Base-by-base conservation (phyloP, 2,888 invertebrate species). In the Phortica okadai region DNA sequence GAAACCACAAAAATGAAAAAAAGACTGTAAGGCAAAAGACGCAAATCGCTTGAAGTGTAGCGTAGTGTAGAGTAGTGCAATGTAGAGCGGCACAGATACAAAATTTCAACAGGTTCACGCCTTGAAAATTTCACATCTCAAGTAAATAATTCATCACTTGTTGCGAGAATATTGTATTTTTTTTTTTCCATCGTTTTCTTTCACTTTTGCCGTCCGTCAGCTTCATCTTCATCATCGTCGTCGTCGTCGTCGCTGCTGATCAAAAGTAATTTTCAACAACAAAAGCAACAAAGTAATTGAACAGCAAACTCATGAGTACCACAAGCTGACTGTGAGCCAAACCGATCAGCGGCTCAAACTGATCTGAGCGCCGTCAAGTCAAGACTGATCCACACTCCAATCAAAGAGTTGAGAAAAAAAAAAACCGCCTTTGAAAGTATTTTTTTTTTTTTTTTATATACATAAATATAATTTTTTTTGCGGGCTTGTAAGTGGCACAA, bases 81-180 rank as follows among this genome's bases (percentile, higher is more conserved):
- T 59, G 25, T 16, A 5, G n/a, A 59, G 59, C 16, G 59, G n/a
- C 16, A n/a, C 59, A 59, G 59, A 10, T 8, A 59, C 8, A 25
- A 25, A 54, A 70, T 70, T 70, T 70, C 70, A 70, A 70, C 70
- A 70, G 70, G 70, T 70, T 70, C 54, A 70, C 70, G 70, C 70
- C 70, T 70, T 41, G 54, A 70, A 70, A 54, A 11, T 50, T 42
- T 67, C 50, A 8, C 14, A 11, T 11, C 50, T 50, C 50, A 11
- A 14, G 50, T 50, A 50, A 50, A 50, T 50, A 50, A 50, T 50
- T 50, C 50, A 50, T 50, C 50, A 50, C 50, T 50, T 14, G 8
- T 14, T 8, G 50, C 50, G 50, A 50, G 50, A 8, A 50, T 8
- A 50, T n/a, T n/a, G n/a, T 69, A 42, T 69, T 44, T n/a, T 69